Evolutionary conservation across 2,113 vertebrate species (phyloP), one percentile per base, ranked within the genome.

Genomic region (Euleptes europaea): DNA sequence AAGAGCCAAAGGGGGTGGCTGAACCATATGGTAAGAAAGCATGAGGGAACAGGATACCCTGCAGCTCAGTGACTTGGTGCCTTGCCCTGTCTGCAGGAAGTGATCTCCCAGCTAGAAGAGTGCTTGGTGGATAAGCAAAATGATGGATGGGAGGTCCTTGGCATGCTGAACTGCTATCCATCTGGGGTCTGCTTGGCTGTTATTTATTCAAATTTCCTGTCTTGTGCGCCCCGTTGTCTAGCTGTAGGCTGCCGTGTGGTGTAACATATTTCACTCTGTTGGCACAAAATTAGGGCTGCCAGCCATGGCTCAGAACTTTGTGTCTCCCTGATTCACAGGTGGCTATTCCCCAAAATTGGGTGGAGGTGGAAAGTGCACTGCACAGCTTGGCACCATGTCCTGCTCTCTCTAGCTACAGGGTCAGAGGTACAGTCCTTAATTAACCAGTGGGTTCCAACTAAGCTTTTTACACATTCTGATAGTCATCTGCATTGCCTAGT

Each of bases 141-240:
- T 65, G 76, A 66, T 87, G 72, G 75, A 60, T 72, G 75, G 60
- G 70, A 81, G 76, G 73, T 80, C 66, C 80, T 70, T 75, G 79
- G 84, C 84, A 40, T 74, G 70, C 0, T 0, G 13, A 74, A 74
- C 90, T 72, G 70, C 82, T 90, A 78, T 90, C 82, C 26, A 31
- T 85, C 84, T 71, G 1, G 0, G 21, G 81, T 86, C 79, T 42
- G 83, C 82, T 38, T 65, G 5, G 1, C 40, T 67, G 15, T 65
- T 90, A 38, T 86, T 88, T 91, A 63, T 83, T 86, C 35, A 78
- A n/a, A 4, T 80, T 80, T 80, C 9, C 19, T 90, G 1, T 65
- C 21, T 54, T 49, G 49, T 40, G 44, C 21, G 35, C 31, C 79
- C 49, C 33, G 10, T 78, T 90, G 79, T 71, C 70, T 83, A 0